Percentiles rank a stretch among this genome's conserved stretches.
Conservation (phyloP, 2,797 vertebrate genomes). For the Phylloscopus collybita region DNA sequence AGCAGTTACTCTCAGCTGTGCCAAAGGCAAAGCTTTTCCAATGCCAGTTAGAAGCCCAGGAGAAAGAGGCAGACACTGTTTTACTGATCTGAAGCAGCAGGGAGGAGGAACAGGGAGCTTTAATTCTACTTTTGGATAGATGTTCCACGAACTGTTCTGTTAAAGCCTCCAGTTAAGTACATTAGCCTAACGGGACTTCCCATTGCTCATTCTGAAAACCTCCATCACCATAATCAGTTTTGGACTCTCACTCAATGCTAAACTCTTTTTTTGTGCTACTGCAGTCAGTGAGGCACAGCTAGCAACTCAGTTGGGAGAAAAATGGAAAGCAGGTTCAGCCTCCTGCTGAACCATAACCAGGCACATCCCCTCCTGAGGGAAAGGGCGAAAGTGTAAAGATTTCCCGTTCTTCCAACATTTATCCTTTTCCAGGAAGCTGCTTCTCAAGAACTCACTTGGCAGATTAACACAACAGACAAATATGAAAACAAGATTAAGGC, state of each 20-base stretch:
- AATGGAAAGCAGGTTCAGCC: background rate
- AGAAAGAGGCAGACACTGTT: background rate
- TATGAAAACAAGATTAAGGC: background rate
- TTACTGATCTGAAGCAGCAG: background rate
- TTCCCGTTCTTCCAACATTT: background rate
- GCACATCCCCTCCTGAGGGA: background rate
- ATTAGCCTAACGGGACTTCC: background rate
- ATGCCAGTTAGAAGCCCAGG: background rate
- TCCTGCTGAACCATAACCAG: background rate
- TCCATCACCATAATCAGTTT: background rate
- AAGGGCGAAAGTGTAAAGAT: background rate
- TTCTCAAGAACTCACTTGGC: background rate
- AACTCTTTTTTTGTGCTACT: background rate
- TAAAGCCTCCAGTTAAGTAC: background rate
- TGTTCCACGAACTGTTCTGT: background rate
- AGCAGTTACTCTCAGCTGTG: background rate
- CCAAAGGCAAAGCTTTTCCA: background rate
- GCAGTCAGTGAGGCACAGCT: background rate
- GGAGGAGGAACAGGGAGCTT: background rate
- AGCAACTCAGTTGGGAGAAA: background rate
- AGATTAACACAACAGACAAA: background rate
- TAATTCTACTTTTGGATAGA: background rate
- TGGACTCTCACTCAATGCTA: background rate
- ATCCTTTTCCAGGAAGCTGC: background rate
- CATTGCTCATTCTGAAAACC: background rate